phyloP scores from a whole-genome alignment of 2,113 vertebrate genomes.

The Cygnus buccinator region DNA sequence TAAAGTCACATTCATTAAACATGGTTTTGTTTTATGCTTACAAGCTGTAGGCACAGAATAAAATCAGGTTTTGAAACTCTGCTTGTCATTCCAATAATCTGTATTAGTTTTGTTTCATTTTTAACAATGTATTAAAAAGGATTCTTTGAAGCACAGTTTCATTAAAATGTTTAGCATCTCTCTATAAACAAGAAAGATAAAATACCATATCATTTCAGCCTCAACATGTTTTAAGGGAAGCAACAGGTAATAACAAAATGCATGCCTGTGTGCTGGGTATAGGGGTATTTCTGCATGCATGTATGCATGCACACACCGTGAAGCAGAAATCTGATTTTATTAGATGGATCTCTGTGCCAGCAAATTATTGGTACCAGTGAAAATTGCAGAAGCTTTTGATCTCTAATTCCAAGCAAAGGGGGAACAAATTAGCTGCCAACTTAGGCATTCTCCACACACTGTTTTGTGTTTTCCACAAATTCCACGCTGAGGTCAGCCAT shows the following conservation, averaged over 20 bases:
- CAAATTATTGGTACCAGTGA: neutral
- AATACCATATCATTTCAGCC: fast-evolving
- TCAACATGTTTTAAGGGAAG: neutral
- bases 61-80: neutral
- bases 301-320: too few relatives aligned
- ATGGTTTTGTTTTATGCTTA: neutral
- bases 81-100: neutral
- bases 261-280: neutral
- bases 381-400: neutral
- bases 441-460: neutral
- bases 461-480: neutral
- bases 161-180: neutral
- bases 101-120: neutral
- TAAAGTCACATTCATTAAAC: neutral
- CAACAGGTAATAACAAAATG: neutral
- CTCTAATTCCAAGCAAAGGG: neutral
- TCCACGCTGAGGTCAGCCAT: fast-evolving
- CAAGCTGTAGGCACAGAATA: neutral
- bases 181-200: neutral
- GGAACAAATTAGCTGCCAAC: neutral
- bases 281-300: fast-evolving
- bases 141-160: neutral
- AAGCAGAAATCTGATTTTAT: neutral
- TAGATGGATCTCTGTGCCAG: neutral
- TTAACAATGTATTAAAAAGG: neutral